These are phyloP conservation scores for Phenganax subtilis DNA, from an alignment of 92 coral and sea anemone genomes.

Conservation along the genomic window DNA sequence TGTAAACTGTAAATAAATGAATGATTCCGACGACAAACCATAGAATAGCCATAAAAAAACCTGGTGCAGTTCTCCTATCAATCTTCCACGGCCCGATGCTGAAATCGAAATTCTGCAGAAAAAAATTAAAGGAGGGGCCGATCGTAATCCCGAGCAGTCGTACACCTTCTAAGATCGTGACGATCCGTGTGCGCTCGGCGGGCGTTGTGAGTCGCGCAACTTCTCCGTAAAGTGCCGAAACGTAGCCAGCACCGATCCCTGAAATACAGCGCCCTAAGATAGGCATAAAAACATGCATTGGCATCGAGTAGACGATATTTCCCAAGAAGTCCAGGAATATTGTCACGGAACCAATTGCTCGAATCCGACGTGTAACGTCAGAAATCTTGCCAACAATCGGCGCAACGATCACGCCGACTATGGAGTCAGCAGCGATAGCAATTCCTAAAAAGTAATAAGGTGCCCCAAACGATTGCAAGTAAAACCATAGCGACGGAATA, in stretches of 20 bases:
- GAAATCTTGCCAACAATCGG: slow-evolving; percentile 36
- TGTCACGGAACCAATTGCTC: slow-evolving; percentile 15
- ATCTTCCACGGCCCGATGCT: slow-evolving; percentile 33
- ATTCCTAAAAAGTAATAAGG: slow-evolving; percentile 33
- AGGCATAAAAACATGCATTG: slow-evolving; percentile 34
- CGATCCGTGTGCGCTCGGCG: slow-evolving; percentile 39
- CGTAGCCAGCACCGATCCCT: slow-evolving; percentile 38
- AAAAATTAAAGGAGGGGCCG: slow-evolving; percentile 37
- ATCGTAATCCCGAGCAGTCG: slow-evolving; percentile 40
- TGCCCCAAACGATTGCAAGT: slow-evolving; percentile 34
- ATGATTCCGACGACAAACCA: slow-evolving; percentile 33
- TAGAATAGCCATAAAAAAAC: slow-evolving; percentile 36
- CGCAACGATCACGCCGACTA: slow-evolving; percentile 29
- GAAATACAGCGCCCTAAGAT: slow-evolving; percentile 39
- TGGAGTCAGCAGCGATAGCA: slow-evolving; percentile 33
- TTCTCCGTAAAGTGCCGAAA: slow-evolving; percentile 42
- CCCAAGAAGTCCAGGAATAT: slow-evolving; percentile 15
- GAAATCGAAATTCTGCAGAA: slow-evolving; percentile 28
- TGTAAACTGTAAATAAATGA: slow-evolving; percentile 34
- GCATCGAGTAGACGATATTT: slow-evolving; percentile 19
- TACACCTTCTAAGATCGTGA: slow-evolving; percentile 36
- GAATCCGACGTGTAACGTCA: slow-evolving; percentile 33
- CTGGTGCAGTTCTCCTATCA: slow-evolving; percentile 34
- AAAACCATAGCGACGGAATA: slow-evolving; percentile 40
- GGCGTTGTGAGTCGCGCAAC: slow-evolving; percentile 38